Conservation (phyloP, 2,888 invertebrate genomes). For the Gymnoscelis rufifasciata region DNA sequence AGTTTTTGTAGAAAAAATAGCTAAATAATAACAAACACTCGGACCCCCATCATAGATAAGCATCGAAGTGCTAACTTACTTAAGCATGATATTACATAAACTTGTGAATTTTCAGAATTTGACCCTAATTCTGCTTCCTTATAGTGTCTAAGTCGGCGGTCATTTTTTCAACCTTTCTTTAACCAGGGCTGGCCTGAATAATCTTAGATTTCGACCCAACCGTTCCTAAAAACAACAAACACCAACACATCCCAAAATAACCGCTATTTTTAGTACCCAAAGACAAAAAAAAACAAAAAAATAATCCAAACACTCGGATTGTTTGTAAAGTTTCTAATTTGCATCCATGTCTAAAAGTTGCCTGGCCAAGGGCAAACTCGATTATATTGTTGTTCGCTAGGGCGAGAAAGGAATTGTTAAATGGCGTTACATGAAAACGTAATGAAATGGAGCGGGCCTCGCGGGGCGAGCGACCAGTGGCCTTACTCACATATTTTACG, state of each 20-base stretch:
- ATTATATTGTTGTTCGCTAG: conserved; percentile 19
- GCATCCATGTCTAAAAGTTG: conserved; percentile 10
- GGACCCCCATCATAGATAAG: no score
- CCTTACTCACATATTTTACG: background rate
- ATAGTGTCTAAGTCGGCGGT: no score
- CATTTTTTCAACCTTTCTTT: no score
- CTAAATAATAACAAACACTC: no score
- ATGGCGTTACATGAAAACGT: conserved; percentile 27
- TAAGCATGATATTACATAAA: no score
- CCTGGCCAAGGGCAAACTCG: conserved; percentile 6
- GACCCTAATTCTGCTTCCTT: no score
- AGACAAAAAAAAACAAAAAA: background rate
- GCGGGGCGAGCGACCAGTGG: conserved; percentile 2
- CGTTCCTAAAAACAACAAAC: no score
- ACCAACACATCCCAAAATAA: background rate
- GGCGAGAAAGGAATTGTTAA: conserved; percentile 22
- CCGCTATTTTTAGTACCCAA: background rate
- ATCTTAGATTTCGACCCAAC: no score
- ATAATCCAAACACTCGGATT: background rate
- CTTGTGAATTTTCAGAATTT: no score
- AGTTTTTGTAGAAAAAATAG: no score
- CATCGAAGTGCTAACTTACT: no score
- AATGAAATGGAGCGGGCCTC: conserved; percentile 22
- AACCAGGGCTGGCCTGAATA: no score
- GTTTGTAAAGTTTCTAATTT: conserved; percentile 17